A percentile compares a stretch with the other conserved stretches of the same genome.
Conservation (phyloP, 1,140 invertebrate genomes). For the Drosophila novamexicana region DNA sequence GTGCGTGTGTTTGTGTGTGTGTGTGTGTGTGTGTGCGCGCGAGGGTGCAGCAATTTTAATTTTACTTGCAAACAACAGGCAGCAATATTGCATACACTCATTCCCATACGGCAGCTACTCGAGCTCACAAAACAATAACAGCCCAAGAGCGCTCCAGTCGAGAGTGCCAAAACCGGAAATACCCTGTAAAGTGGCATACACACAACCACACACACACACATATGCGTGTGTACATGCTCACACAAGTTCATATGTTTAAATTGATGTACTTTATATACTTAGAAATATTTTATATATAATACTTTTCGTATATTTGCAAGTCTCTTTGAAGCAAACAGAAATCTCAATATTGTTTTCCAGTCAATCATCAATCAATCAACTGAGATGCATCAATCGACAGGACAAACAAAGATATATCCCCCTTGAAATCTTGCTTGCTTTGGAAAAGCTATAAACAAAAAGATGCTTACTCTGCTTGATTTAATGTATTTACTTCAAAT, state of each 20-base stretch:
- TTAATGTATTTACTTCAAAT: too few species aligned
- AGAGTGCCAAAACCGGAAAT: constrained; percentile 3
- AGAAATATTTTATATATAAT: too few species aligned
- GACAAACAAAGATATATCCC: too few species aligned
- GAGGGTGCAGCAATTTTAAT: constrained; percentile 26
- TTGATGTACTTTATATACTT: too few species aligned
- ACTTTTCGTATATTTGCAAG: too few species aligned
- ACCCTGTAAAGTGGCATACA: neutral
- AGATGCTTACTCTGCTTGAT: too few species aligned
- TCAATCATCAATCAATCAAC: too few species aligned
- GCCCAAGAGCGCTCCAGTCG: neutral
- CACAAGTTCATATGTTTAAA: neutral
- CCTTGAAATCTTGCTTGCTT: too few species aligned
- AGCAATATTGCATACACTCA: constrained; percentile 5
- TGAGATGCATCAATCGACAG: too few species aligned
- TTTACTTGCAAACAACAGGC: constrained; percentile 7
- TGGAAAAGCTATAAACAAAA: too few species aligned
- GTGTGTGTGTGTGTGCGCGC: neutral
- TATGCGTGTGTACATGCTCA: neutral
- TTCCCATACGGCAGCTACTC: neutral
- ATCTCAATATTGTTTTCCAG: too few species aligned
- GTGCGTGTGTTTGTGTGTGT: neutral
- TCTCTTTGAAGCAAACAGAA: too few species aligned
- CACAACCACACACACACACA: neutral
- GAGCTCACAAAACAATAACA: neutral